Conservation (phyloP, 2,797 vertebrate genomes). For the Odontamblyopus rebecca region DNA sequence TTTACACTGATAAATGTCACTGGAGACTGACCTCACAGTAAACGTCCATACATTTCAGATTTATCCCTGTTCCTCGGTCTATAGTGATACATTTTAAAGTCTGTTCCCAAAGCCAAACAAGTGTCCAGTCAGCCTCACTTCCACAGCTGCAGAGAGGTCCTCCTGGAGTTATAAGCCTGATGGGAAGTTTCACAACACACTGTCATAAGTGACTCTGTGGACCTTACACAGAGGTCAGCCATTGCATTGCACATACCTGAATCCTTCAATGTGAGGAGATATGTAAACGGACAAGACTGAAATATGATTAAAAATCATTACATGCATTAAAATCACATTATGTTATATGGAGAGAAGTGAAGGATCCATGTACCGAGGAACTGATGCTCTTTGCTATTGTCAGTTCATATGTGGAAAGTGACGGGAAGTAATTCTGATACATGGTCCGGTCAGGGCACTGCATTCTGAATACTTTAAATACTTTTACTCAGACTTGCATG, state of each 20-base stretch:
- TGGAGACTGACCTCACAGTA: conserved; percentile 20
- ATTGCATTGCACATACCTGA: conserved; percentile 28
- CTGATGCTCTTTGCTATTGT: too few relatives aligned
- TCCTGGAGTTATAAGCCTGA: conserved; percentile 32
- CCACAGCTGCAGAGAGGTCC: conserved; percentile 56
- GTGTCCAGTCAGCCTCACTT: conserved; percentile 36
- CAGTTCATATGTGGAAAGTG: too few relatives aligned
- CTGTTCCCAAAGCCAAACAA: conserved; percentile 28
- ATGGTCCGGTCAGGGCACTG: too few relatives aligned
- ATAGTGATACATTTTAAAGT: conserved; percentile 43
- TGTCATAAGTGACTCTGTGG: conserved; percentile 39
- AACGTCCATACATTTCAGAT: conserved; percentile 28
- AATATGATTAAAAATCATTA: not conserved
- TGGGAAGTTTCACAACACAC: conserved; percentile 32
- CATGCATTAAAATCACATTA: too few relatives aligned
- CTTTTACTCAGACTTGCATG: too few relatives aligned
- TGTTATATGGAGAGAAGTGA: too few relatives aligned
- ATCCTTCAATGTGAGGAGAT: too few relatives aligned
- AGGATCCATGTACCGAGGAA: too few relatives aligned
- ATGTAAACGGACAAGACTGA: not conserved
- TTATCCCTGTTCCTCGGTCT: conserved; percentile 38
- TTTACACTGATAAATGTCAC: conserved; percentile 12
- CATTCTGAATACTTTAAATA: too few relatives aligned
- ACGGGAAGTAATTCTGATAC: too few relatives aligned
- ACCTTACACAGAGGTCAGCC: conserved; percentile 26